phyloP scores from a whole-genome alignment of 2,888 invertebrate species.

The Epinotia demarniana region DNA sequence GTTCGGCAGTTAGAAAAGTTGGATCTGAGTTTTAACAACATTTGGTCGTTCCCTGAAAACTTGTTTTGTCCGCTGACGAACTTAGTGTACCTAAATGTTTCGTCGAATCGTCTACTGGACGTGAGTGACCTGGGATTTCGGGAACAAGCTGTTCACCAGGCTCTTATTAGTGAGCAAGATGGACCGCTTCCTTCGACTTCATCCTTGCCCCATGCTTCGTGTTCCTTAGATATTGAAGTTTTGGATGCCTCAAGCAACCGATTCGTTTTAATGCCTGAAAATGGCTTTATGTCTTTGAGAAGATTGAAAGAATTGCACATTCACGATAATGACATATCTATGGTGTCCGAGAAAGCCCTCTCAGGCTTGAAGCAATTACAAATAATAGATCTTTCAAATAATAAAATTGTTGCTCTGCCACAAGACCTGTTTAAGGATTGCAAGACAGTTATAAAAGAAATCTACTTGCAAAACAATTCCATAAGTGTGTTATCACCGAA shows the following conservation, averaged over 20 bases:
- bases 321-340: conserved; percentile 94
- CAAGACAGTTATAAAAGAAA: conserved; percentile 91
- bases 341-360: conserved; percentile 93
- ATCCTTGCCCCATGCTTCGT: conserved; percentile 82
- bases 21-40: conserved; percentile 94
- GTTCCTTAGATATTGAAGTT: conserved; percentile 92
- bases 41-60: conserved; percentile 94
- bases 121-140: conserved; percentile 94
- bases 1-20: conserved; percentile 92
- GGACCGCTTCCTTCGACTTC: conserved; percentile 72
- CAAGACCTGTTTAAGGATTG: conserved; percentile 93
- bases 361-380: conserved; percentile 92
- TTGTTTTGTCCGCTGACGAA: conserved; percentile 93
- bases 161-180: conserved; percentile 86
- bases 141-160: conserved; percentile 88
- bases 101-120: conserved; percentile 94
- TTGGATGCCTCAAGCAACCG: conserved; percentile 94
- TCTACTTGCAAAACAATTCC: conserved; percentile 96
- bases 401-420: conserved; percentile 95
- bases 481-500: conserved; percentile 93
- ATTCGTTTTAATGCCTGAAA: conserved; percentile 92
- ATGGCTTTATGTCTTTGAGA: conserved; percentile 91
- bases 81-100: conserved; percentile 92
- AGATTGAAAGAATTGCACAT: conserved; percentile 92
- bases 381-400: conserved; percentile 95